phyloP scores from a whole-genome alignment of 2,797 vertebrate species.

The Tokudaia muenninki region DNA sequence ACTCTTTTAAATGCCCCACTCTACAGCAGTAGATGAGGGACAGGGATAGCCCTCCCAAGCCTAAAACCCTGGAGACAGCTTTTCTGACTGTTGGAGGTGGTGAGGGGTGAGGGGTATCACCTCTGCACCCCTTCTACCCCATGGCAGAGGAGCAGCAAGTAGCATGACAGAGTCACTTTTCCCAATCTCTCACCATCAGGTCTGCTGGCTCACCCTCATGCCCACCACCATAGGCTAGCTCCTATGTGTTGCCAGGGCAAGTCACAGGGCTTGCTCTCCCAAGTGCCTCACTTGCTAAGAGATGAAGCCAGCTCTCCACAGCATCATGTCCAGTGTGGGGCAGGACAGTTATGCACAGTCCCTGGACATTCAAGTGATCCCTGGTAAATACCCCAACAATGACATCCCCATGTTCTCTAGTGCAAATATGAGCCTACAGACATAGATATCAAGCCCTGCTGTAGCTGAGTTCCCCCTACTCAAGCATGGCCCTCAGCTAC shows the following conservation, averaged over 20 bases:
- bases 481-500: neutral
- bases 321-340: neutral
- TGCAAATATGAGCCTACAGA: neutral
- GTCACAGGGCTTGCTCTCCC: neutral
- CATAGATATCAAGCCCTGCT: neutral
- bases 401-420: neutral
- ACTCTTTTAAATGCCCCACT: neutral
- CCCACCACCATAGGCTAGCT: neutral
- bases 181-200: neutral
- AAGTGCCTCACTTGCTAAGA: neutral
- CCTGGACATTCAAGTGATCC: neutral
- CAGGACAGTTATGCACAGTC: neutral
- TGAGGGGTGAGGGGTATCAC: neutral
- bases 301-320: neutral
- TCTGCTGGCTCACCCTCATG: neutral
- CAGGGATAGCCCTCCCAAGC: neutral
- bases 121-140: neutral
- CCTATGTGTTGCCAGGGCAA: neutral
- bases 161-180: neutral
- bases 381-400: neutral
- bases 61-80: neutral
- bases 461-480: neutral
- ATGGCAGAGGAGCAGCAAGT: neutral
- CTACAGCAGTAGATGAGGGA: neutral
- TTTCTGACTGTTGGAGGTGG: neutral